Evolutionary conservation across 2,113 vertebrate genomes (phyloP), one percentile per base, ranked within the genome.

Genomic region (Centrocercus urophasianus): DNA sequence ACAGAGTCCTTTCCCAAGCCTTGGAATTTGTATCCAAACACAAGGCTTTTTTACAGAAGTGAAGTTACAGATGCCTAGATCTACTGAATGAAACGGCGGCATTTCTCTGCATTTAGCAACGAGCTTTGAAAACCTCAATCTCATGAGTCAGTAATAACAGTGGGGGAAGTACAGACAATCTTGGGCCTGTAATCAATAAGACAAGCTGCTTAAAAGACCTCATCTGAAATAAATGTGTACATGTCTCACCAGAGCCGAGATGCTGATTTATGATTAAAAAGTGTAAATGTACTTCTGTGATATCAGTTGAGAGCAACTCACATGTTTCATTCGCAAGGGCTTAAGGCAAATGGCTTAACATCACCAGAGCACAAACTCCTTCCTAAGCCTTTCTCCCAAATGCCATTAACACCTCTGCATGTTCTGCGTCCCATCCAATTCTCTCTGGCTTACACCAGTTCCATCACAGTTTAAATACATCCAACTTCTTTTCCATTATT

Each of bases 131-230:
- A 95, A 88, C 91, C 82, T 81, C 95, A 61, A 95, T 95, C 88
- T 95, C 9, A 5, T 74, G 94, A 95, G 89, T 95, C 89, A 95
- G 69, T 95, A 95, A 90, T 90, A 95, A 89, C 83, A 93, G 89
- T 56, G 91, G 56, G 85, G 60, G 65, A 82, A 83, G 79, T 34
- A 40, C 81, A 93, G 79, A 67, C 91, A 78, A 59, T 69, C 88
- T 52, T 40, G 70, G 80, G 88, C 47, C 89, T 89, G 27, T 57
- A 84, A 93, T 86, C 90, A 91, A 60, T 91, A 86, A 75, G 79
- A 88, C 82, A 89, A 93, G 85, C 47, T 80, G 67, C 82, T 91
- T 85, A 65, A 75, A 88, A 83, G 79, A 64, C 18, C 48, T 86
- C 57, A 72, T 83, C 79, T 81, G 79, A 83, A 90, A 74, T 59